Evolutionary conservation across 2,113 vertebrate species (phyloP), one percentile per base, ranked within the genome.

Genomic region (Tetraodon nigroviridis): DNA sequence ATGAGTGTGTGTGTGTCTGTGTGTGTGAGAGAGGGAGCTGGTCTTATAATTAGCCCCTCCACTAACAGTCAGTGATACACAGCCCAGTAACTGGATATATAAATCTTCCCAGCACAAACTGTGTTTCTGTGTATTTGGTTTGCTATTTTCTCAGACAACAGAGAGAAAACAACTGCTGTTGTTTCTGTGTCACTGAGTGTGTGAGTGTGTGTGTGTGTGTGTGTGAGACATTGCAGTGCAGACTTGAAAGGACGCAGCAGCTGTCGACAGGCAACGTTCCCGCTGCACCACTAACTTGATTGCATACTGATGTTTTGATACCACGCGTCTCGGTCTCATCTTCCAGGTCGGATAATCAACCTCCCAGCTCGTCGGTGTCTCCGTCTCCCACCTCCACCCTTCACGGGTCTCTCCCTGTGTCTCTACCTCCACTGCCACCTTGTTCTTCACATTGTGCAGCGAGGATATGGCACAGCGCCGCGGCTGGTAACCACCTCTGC

Each of bases 271-370:
- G 56, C 68, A 55, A 42, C 20, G 52, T 46, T 49, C 54, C 58
- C 22, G 62, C 80, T 7, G 78, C 80, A 82, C 70, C 76, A 81
- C 54, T 61, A 70, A 78, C 80, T 76, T 75, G 77, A 71, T 75
- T 74, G 78, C 83, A 87, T 83, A 71, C 80, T 76, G 83, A 87
- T 86, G 74, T 76, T 78, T 75, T 61, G 53, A 58, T 70, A 58
- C 82, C 78, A 83, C 76, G 78, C 80, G 73, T 67, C 52, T 54
- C 41, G n/a, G 73, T 52, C 65, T 53, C 54, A 56, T 57, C 61
- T 40, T 19, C 64, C 58, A 21, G 5, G 14, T 44, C 55, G 60
- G 8, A 27, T 21, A 64, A 73, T 77, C 70, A 73, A 18, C 61
- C 55, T 59, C 51, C 58, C 16, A 37, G 21, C 55, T 48, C 55